A percentile compares a stretch with the other conserved stretches of the same genome.
Conservation (phyloP, 2,797 vertebrate genomes). For the Hirundo rustica region DNA sequence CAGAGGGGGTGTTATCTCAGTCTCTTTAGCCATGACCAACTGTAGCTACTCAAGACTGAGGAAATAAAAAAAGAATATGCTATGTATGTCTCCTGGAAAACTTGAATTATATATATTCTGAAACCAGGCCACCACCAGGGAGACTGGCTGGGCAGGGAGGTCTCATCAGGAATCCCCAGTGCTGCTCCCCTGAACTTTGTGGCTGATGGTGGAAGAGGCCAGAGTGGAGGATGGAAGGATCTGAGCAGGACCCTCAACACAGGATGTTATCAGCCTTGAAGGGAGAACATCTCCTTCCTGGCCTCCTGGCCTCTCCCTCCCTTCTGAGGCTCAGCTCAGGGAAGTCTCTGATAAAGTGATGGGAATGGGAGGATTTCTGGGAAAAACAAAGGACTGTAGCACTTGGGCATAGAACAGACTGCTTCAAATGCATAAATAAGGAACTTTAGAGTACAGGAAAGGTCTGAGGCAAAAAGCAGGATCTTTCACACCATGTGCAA, state of each 20-base stretch:
- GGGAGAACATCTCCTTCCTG: not conserved
- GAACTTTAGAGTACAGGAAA: not conserved
- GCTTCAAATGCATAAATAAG: not conserved
- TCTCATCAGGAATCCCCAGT: not conserved
- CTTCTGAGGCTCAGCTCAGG: not conserved
- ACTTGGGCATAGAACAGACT: not conserved
- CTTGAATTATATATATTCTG: not conserved
- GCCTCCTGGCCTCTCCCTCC: not conserved
- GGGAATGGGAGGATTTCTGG: not conserved
- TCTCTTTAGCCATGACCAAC: not conserved
- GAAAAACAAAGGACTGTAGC: fast-evolving
- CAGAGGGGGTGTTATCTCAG: not conserved
- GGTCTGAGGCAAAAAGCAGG: not conserved
- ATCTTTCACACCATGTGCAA: not conserved
- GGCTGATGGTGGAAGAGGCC: not conserved
- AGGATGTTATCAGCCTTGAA: not conserved
- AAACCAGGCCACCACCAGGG: not conserved
- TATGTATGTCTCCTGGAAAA: not conserved
- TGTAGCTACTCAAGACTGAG: not conserved
- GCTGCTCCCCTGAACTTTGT: not conserved
- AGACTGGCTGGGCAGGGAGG: not conserved
- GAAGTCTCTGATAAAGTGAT: not conserved
- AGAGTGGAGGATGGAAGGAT: not conserved
- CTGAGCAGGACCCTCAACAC: fast-evolving
- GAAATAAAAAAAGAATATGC: not conserved